Base-by-base conservation (phyloP, 30 jellyfish, hydroid and myxozoan genomes). In the Aurelia sp. region DNA sequence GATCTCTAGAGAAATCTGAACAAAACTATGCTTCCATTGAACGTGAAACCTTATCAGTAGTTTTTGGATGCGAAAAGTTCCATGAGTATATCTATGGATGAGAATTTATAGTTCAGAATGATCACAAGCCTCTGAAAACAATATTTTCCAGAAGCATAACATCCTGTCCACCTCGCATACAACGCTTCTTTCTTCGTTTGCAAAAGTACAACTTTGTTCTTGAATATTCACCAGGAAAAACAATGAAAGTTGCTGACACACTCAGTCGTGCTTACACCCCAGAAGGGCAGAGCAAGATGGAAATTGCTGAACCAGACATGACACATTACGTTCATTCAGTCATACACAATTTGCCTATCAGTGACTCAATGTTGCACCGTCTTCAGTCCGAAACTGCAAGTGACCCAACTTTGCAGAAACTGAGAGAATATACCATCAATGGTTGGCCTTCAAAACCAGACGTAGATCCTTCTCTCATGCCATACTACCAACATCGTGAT, bases 191-290 rank as follows among this genome's bases (percentile, higher is more conserved):
- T 76, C 87, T 76, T 60, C 87, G 61, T 4, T 60, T 76, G 74
- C 91, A 81, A 68, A 80, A 68, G 47, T 81, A 62, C 76, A 50
- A 65, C 60, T 81, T 68, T 77, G 78, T 53, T 18, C 86, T 81
- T 48, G 76, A 60, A 47, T 76, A 76, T 76, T 76, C 79, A 8
- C 87, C 87, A 44, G 87, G 87, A 27, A 76, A 76, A 57, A 76
- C 87, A 57, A 76, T 76, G 87, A 60, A 57, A 22, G 75, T 55
- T 22, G 74, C 87, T 76, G 87, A 76, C 63, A 60, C 87, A 16
- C 87, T 79, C 70, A 79, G 85, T 33, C 90, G 27, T 63, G 90
- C 90, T 59, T 51, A 76, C 58, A 76, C 59, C 30, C 76, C 89
- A 82, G 24, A 51, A 1, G 20, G 65, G 62, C 40, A 55, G 76